Base-by-base conservation (phyloP, 2,113 vertebrate genomes). In the Solenodon paradoxus region DNA sequence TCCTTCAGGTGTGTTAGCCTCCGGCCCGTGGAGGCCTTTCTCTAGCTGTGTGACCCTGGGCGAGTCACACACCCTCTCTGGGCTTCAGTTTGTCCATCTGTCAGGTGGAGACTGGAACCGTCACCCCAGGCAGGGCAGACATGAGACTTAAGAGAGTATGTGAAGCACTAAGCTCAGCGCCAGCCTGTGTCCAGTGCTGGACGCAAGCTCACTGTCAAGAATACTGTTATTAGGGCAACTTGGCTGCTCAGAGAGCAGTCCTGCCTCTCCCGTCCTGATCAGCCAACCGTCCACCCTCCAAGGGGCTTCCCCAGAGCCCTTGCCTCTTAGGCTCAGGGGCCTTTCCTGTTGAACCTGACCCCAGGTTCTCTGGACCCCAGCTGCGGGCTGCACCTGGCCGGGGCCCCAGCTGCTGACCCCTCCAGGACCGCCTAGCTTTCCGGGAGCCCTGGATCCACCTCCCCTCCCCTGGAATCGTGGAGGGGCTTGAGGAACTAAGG, bases 151-250 rank as follows among this genome's bases (percentile, higher is more conserved):
- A 10, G 24, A 63, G 81, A 42, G 35, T 4, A 9, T 7, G 28
- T 3, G 38, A 13, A 66, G 35, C 9, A 8, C 55, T 35, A 28
- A 32, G n/a, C 35, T 7, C 26, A 35, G 61, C 5, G n/a, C 49
- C 2, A 1, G 20, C 20, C 40, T 35, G 9, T 1, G 22, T 16
- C 19, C 15, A 2, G 59, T 9, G 45, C 5, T 22, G 26, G 35
- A 51, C 49, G 22, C 81, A 30, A 5, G 16, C 35, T 45, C 3
- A 0, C 81, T 75, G 32, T 22, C 12, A 38, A 38, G 47, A 53
- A 26, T 8, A 47, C 32, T 16, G n/a, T n/a, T 30, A 16, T 7
- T 5, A 7, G 51, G 45, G 4, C 15, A 3, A 11, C 17, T 4
- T n/a, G 35, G n/a, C 17, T 9, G 6, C 26, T 13, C 35, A 12